Evolutionary conservation across 2,113 vertebrate genomes (phyloP).

Genomic region (Sorex araneus): DNA sequence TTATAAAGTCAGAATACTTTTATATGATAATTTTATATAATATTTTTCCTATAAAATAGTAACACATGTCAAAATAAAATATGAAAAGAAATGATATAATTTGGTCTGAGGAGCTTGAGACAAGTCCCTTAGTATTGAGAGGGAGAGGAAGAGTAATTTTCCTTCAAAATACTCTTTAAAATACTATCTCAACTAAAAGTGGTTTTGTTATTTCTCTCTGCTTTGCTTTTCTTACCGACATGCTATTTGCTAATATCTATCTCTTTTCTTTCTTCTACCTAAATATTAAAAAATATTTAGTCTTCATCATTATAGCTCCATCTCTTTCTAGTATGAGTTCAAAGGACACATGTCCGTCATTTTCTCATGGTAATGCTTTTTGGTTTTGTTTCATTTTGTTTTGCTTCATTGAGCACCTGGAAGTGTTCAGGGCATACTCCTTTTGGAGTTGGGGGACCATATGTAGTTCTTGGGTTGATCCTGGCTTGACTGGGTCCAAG

Average conservation of each 20-base stretch:
- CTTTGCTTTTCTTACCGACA: not conserved
- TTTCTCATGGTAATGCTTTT: not conserved
- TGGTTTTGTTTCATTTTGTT: not conserved
- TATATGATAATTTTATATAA: no score
- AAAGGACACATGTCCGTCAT: not conserved
- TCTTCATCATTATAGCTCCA: not conserved
- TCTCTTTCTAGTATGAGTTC: conserved; percentile 3
- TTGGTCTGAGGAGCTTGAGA: not conserved
- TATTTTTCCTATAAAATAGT: not conserved
- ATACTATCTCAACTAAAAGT: not conserved
- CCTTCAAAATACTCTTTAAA: no score
- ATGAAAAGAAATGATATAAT: not conserved
- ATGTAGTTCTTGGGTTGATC: no score
- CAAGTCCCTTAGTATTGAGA: not conserved
- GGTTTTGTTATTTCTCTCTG: not conserved
- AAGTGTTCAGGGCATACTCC: no score
- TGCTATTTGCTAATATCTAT: not conserved
- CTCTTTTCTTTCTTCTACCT: not conserved
- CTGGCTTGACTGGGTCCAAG: no score
- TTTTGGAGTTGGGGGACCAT: no score
- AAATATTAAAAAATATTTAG: not conserved
- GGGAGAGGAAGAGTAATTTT: not conserved
- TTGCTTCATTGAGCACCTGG: no score
- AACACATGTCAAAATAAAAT: not conserved
- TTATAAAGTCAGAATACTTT: not conserved